Conservation (phyloP, 1,140 invertebrate species). For the Cydia fagiglandana region DNA sequence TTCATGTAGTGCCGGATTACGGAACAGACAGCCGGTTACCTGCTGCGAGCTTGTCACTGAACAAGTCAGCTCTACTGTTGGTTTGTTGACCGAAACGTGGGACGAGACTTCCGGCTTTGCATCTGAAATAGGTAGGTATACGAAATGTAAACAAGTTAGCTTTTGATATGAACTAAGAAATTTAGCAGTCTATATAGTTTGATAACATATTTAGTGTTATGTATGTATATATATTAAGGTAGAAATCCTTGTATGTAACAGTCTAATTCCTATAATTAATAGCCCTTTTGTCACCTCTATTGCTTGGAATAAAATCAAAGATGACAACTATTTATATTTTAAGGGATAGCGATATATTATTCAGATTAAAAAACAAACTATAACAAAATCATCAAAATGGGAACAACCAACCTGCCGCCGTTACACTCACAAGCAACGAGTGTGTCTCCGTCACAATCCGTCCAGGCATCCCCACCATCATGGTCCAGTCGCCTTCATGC, state of each 20-base stretch:
- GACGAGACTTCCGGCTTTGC: conserved; percentile 49
- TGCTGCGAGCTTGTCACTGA: conserved; percentile 39
- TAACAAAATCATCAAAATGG: background rate
- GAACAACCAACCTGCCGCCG: conserved; percentile 43
- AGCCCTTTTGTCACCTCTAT: too few species aligned
- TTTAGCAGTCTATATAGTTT: background rate
- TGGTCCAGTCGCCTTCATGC: conserved; percentile 55
- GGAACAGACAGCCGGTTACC: conserved; percentile 59
- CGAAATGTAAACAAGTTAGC: background rate
- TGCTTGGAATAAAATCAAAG: too few species aligned
- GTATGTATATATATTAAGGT: too few species aligned
- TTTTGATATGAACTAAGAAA: background rate
- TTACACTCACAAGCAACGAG: conserved; percentile 45
- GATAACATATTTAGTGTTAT: too few species aligned
- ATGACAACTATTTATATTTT: too few species aligned
- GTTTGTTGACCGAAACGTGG: conserved; percentile 41
- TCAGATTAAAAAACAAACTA: background rate
- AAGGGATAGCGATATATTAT: too few species aligned
- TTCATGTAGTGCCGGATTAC: conserved; percentile 47
- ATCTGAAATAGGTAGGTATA: conserved; percentile 41
- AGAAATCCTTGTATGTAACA: background rate
- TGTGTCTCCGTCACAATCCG: conserved; percentile 47
- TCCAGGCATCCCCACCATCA: conserved; percentile 52
- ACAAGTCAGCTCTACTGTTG: conserved; percentile 51
- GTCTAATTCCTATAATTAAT: too few species aligned